phyloP scores from a whole-genome alignment of 2,797 vertebrate genomes.

The Petrocephalus sullivani region DNA sequence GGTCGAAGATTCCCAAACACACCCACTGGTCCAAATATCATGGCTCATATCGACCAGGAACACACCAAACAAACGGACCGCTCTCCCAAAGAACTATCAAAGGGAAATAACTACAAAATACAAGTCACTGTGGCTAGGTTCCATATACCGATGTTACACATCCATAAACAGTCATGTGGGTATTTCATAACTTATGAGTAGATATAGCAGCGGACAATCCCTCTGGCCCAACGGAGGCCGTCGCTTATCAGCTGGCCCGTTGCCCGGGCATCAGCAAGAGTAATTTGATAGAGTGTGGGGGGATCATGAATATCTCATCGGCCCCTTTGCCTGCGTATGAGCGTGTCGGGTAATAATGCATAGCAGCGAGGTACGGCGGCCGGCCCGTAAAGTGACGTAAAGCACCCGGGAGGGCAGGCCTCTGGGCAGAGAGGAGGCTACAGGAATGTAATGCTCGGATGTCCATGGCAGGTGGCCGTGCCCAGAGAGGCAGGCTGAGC shows the following conservation, averaged over 20 bases:
- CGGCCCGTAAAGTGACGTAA: constrained; percentile 18
- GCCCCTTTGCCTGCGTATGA: constrained; percentile 12
- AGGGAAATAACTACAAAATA: background rate
- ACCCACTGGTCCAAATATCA: background rate
- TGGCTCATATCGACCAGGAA: background rate
- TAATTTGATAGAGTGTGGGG: background rate
- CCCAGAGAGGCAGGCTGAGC: background rate
- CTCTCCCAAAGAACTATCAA: background rate
- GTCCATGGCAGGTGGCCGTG: constrained; percentile 27
- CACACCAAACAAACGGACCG: background rate
- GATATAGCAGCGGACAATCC: constrained; percentile 13
- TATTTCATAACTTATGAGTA: background rate
- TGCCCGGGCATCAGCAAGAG: background rate
- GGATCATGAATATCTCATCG: constrained; percentile 24
- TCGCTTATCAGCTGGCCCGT: background rate
- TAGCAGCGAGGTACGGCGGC: background rate
- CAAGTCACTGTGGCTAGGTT: background rate
- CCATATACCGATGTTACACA: background rate
- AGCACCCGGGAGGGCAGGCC: background rate
- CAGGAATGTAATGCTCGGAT: constrained; percentile 34
- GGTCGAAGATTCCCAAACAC: background rate
- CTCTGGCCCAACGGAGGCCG: background rate
- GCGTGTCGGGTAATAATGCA: constrained; percentile 36
- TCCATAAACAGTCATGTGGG: background rate
- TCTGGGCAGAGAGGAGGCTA: constrained; percentile 24